Base-by-base conservation (phyloP, 2,888 invertebrate genomes). In the Caenorhabditis afra region DNA sequence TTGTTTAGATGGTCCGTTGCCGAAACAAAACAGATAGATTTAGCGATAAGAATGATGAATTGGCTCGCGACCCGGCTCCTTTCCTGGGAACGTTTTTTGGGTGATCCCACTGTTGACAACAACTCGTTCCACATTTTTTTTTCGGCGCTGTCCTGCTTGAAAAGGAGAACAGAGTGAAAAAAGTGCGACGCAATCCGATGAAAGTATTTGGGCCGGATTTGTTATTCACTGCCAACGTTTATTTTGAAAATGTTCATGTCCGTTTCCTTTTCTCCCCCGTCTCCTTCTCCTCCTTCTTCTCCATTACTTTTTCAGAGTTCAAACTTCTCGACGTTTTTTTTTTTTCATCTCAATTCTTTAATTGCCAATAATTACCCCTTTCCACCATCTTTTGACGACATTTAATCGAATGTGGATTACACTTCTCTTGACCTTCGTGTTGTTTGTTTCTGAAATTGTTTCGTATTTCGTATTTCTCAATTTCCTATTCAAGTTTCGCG, bases 21-120 rank as follows among this genome's bases (percentile, higher is more conserved):
- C 41, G 22, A 18, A 18, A 49, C 18, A 64, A 64, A 62, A 73
- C 61, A 64, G 62, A 57, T 29, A 57, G 71, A 62, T 70, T 71
- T 70, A 58, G n/a, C 23, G 55, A 41, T 47, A 20, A 20, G 12
- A 22, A 50, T 73, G 73, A 73, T 65, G 18, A 45, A 73, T 73
- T 12, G 57, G 52, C 57, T 18, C 16, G n/a, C 12, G 14, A 37
- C 50, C 39, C 64, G 14, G 18, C 44, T 23, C 35, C 20, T 52
- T 53, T 49, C 22, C 61, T 55, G 47, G 55, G 35, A 61, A 20
- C 44, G 22, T 23, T 3, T 59, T 49, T 22, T n/a, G 11, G 12
- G n/a, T 29, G 29, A 29, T 29, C 29, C 7, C 29, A 29, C 3
- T 29, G 29, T 29, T 29, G 29, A 29, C 29, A 29, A 29, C 29